Evolutionary conservation across 1,140 invertebrate species (phyloP).

Genomic region (Pteromalus puparum): DNA sequence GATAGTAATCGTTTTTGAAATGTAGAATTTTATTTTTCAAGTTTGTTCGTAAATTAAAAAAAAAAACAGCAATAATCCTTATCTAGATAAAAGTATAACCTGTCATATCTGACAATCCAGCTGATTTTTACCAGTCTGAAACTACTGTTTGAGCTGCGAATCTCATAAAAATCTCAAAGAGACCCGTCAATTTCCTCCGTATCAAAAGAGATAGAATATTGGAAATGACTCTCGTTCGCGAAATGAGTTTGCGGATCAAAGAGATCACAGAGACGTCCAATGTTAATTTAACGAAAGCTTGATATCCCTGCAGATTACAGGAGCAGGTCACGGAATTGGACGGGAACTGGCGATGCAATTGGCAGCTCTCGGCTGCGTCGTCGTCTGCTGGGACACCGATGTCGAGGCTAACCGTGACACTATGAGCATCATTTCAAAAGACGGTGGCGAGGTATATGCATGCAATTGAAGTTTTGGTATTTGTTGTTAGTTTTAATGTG

Average conservation of each 20-base stretch:
- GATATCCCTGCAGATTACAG: conserved; percentile 62
- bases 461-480: no score
- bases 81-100: no score
- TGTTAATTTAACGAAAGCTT: neutral
- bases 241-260: neutral
- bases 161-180: neutral
- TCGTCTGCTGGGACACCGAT: conserved; percentile 68
- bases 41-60: no score
- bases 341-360: conserved; percentile 67
- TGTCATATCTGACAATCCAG: no score
- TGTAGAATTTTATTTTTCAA: no score
- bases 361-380: conserved; percentile 63
- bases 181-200: neutral
- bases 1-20: no score
- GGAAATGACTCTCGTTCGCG: neutral
- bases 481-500: no score
- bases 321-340: conserved; percentile 69
- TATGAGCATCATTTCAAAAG: conserved; percentile 60
- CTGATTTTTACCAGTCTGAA: no score
- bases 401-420: conserved; percentile 60
- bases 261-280: neutral
- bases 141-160: neutral
- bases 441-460: conserved; percentile 63
- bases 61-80: no score
- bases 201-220: neutral